phyloP scores from a whole-genome alignment of 2,888 invertebrate species.

The Xylota segnis region DNA sequence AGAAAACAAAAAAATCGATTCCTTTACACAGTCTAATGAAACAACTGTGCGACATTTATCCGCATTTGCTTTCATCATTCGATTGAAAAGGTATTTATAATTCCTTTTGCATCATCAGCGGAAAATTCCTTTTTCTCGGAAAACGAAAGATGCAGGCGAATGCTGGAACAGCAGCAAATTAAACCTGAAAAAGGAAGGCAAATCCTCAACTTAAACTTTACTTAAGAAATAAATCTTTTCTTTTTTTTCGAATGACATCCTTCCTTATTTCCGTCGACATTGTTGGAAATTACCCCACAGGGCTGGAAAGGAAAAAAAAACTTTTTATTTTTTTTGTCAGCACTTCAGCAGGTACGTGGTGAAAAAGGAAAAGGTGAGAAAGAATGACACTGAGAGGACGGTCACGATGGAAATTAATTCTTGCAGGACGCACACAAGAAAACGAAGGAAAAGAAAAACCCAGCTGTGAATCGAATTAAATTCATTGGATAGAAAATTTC shows the following conservation, averaged over 20 bases:
- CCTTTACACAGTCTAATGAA: conserved; percentile 26
- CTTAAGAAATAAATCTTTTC: conserved; percentile 57
- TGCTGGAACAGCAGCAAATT: conserved; percentile 48
- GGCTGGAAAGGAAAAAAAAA: background rate
- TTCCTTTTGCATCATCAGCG: conserved; percentile 50
- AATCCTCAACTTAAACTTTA: conserved; percentile 71
- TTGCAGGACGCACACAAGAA: conserved; percentile 23
- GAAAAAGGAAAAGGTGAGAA: conserved; percentile 28
- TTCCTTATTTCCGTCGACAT: conserved; percentile 53
- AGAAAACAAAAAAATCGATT: background rate
- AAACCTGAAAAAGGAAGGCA: conserved; percentile 40
- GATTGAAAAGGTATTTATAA: conserved; percentile 43
- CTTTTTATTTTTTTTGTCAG: background rate
- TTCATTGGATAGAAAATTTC: conserved; percentile 66
- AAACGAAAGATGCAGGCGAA: conserved; percentile 5
- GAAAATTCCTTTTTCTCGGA: background rate
- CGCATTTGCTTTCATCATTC: conserved; percentile 28
- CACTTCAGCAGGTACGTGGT: conserved; percentile 15
- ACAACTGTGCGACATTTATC: conserved; percentile 37
- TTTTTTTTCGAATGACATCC: conserved; percentile 43
- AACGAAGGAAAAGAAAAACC: conserved; percentile 5
- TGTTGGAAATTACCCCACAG: conserved; percentile 57
- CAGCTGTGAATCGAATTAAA: conserved; percentile 69
- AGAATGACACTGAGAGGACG: conserved; percentile 78
- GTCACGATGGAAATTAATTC: conserved; percentile 78